phyloP scores from a whole-genome alignment of 2,888 invertebrate genomes.

The Notodonta ziczac region DNA sequence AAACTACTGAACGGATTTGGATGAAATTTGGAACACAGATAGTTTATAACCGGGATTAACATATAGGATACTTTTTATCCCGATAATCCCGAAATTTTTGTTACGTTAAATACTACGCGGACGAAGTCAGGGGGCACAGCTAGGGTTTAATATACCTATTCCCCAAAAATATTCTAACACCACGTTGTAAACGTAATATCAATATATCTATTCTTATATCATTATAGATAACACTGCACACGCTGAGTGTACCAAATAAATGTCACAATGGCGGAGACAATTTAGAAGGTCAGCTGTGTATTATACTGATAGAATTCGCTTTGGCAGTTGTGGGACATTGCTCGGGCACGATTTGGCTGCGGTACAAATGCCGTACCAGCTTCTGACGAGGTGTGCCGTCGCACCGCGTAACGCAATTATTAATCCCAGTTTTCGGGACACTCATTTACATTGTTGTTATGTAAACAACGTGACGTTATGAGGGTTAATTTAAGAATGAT shows the following conservation, averaged over 20 bases:
- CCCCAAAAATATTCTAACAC: not conserved
- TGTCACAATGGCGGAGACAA: conserved; percentile 68
- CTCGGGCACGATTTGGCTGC: conserved; percentile 68
- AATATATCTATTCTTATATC: not conserved
- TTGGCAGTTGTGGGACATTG: conserved; percentile 72
- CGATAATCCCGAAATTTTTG: no score
- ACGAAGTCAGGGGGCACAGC: no score
- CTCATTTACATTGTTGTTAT: not conserved
- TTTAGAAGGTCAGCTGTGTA: conserved; percentile 73
- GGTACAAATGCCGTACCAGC: conserved; percentile 54
- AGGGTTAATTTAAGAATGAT: not conserved
- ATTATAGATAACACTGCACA: conserved; percentile 12
- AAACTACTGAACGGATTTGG: no score
- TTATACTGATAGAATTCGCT: conserved; percentile 75
- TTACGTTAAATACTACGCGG: no score
- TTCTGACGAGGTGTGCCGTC: not conserved
- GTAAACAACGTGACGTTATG: not conserved
- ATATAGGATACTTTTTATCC: no score
- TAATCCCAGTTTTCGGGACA: conserved; percentile 1
- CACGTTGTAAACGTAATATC: not conserved
- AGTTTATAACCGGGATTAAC: no score
- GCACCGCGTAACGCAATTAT: conserved; percentile 1
- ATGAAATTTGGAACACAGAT: no score
- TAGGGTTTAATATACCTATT: no score
- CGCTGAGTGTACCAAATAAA: conserved; percentile 48